Evolutionary conservation across 2,113 vertebrate genomes (phyloP), one percentile per base, ranked within the genome.

Genomic region (Puntigrus tetrazona): DNA sequence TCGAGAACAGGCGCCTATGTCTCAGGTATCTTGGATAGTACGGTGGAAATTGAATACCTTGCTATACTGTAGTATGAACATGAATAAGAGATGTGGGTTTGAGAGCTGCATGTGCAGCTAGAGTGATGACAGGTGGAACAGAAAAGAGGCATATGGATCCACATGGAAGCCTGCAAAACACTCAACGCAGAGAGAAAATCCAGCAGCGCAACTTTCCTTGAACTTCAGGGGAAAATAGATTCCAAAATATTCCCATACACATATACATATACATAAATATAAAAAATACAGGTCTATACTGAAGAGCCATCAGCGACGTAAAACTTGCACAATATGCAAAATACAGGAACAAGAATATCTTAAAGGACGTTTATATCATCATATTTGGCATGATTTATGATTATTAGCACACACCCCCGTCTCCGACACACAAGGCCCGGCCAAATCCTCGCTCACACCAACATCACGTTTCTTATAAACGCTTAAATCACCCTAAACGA

Each of bases 121-220:
- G 67, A 74, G 83, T 87, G 86, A 74, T 87, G 86, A 85, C 86
- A 87, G 84, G 83, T 85, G 80, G 84, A 87, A 83, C 72, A 83
- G 86, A 83, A 70, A 75, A 38, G 74, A 85, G 74, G 74, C 78
- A 82, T 78, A 61, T 73, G 83, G 59, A 79, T 85, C 74, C 75
- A 83, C 78, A 87, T 85, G 74, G 86, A 85, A 85, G 67, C 55
- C 75, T 77, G 85, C 84, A 83, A n/a, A 87, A 18, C 80, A 57
- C 80, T 87, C 86, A 87, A 85, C 74, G 83, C 63, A 83, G 67
- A 38, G 80, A 79, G 67, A 61, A 29, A 82, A 57, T 85, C 80
- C 65, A 81, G 83, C 65, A 61, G 52, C 14, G 20, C 67, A 45
- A 77, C 79, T 52, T 45, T 74, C 80, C 80, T 87, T 82, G 84